Percentiles rank a stretch among this genome's conserved stretches.
These are phyloP conservation scores for Myocastor coypus DNA, from an alignment of 2,113 vertebrate genomes.

Conservation along the genomic window DNA sequence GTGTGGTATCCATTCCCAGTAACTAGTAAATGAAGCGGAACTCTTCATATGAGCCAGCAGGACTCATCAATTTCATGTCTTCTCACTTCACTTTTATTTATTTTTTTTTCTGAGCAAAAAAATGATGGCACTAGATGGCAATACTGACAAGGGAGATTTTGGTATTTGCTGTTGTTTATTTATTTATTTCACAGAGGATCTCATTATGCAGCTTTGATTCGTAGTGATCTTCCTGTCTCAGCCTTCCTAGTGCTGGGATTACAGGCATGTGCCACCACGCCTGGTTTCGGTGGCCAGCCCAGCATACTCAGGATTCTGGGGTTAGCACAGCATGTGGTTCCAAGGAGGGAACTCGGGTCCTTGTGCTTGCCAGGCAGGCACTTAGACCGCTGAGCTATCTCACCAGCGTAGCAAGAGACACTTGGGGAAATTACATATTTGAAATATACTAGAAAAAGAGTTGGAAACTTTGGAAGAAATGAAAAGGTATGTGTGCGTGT, in stretches of 20 bases:
- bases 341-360: too few relatives aligned
- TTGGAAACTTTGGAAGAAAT: conserved; percentile 50
- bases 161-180: background rate
- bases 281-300: too few relatives aligned
- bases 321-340: too few relatives aligned
- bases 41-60: conserved; percentile 14
- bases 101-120: conserved; percentile 55
- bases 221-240: too few relatives aligned
- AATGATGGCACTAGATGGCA: conserved; percentile 55
- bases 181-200: too few relatives aligned
- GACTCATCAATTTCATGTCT: conserved; percentile 9
- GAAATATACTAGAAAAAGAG: conserved; percentile 17
- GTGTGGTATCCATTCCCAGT: background rate
- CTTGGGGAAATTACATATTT: conserved; percentile 70
- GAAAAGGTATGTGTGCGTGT: background rate
- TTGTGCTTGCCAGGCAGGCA: too few relatives aligned
- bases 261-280: too few relatives aligned
- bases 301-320: too few relatives aligned
- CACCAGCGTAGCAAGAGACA: background rate
- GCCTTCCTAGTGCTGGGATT: too few relatives aligned
- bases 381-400: too few relatives aligned
- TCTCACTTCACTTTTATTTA: conserved; percentile 61
- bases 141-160: conserved; percentile 61
- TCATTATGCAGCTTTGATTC: too few relatives aligned
- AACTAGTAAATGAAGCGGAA: conserved; percentile 16